Evolutionary conservation across 2,888 invertebrate species (phyloP).

Genomic region (Calameuta filiformis): DNA sequence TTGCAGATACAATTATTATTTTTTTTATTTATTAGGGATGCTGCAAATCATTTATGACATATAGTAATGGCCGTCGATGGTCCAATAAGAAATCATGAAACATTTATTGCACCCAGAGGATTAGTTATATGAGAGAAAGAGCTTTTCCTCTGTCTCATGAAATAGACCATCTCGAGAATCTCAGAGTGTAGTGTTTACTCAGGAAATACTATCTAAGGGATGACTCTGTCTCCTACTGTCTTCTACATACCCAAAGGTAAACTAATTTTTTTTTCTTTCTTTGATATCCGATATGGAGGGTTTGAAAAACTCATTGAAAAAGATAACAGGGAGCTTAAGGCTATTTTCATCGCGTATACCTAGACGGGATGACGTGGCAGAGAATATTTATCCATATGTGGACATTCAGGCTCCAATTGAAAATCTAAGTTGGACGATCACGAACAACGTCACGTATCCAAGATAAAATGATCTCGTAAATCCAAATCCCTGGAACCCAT

Average conservation of each 20-base stretch:
- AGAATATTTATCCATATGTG: background rate
- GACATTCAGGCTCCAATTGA: background rate
- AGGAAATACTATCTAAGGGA: slow-evolving; percentile 33
- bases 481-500: background rate
- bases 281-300: background rate
- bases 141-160: background rate
- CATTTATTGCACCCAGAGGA: background rate
- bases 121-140: background rate
- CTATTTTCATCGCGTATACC: background rate
- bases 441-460: background rate
- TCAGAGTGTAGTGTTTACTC: slow-evolving; percentile 33
- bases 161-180: background rate
- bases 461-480: background rate
- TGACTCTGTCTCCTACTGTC: background rate
- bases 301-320: background rate
- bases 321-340: background rate
- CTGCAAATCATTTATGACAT: background rate
- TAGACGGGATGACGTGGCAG: background rate
- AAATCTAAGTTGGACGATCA: background rate
- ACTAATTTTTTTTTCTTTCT: background rate
- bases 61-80: background rate
- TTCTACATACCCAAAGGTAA: background rate
- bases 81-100: background rate
- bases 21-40: no score
- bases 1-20: no score